Evolutionary conservation across 2,797 vertebrate genomes (phyloP).

Genomic region (Okamejei kenojei): DNA sequence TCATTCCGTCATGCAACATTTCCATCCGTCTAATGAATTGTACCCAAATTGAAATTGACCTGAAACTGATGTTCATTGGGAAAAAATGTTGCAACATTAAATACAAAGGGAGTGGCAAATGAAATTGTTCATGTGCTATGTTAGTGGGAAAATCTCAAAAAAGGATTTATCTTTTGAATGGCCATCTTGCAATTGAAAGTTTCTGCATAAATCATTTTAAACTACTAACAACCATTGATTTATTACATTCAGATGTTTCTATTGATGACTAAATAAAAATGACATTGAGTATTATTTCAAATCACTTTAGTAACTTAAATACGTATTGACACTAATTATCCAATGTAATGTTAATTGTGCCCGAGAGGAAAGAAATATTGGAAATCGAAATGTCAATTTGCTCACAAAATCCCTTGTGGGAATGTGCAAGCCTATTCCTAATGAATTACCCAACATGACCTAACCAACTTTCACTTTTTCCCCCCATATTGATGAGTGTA

Average conservation of each 20-base stretch:
- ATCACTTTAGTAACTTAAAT: neutral
- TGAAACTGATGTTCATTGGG: neutral
- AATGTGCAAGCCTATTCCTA: neutral
- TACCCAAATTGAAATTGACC: constrained; percentile 24
- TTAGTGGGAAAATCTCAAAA: neutral
- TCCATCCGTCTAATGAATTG: neutral
- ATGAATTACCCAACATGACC: neutral
- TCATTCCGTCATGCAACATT: neutral
- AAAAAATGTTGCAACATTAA: neutral
- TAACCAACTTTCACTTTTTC: too few relatives aligned
- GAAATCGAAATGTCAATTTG: constrained; percentile 28
- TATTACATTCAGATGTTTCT: neutral
- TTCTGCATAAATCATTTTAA: neutral
- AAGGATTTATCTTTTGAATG: constrained; percentile 40
- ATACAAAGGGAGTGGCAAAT: neutral
- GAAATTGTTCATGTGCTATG: neutral
- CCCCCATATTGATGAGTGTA: too few relatives aligned
- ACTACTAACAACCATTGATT: neutral
- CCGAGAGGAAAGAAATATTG: neutral
- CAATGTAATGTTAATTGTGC: constrained; percentile 18
- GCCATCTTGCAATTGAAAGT: neutral
- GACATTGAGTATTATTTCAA: neutral
- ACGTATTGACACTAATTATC: neutral
- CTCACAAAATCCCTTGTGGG: neutral
- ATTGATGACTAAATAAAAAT: constrained; percentile 6